Conservation (phyloP, 1,140 invertebrate genomes). For the Ephestia elutella region DNA sequence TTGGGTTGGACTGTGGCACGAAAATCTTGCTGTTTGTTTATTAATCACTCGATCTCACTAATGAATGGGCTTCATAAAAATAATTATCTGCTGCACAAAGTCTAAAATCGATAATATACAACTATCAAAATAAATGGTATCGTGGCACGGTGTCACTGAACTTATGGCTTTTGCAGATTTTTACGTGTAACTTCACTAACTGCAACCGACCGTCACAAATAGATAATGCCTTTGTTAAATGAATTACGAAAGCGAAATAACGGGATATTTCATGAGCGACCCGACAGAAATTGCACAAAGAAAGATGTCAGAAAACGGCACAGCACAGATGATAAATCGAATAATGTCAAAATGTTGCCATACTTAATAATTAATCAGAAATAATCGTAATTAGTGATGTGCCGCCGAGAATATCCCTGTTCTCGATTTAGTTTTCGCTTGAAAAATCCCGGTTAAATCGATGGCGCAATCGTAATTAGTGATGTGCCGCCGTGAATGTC, state of each 20-base stretch:
- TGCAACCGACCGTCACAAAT: conserved; percentile 39
- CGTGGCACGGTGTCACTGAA: conserved; percentile 45
- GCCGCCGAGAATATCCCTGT: no score
- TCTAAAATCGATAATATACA: conserved; percentile 65
- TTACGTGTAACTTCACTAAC: conserved; percentile 37
- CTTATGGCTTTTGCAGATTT: conserved; percentile 29
- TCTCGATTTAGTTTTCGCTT: no score
- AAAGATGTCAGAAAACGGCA: conserved; percentile 52
- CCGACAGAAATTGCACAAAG: conserved; percentile 64
- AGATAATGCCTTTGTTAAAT: conserved; percentile 61
- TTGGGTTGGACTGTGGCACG: conserved; percentile 55
- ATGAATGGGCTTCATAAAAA: conserved; percentile 66
- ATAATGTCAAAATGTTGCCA: not conserved
- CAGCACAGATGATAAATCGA: conserved; percentile 35
- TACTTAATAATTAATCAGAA: not conserved
- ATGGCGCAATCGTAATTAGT: no score
- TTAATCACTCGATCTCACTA: conserved; percentile 47
- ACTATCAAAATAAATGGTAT: conserved; percentile 39
- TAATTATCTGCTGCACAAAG: conserved; percentile 49
- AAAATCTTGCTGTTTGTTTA: conserved; percentile 53
- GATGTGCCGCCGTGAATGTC: no score
- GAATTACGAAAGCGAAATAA: conserved; percentile 64
- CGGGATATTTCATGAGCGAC: conserved; percentile 62
- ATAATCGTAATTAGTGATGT: no score
- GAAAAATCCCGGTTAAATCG: no score